A percentile compares a stretch with the other conserved stretches of the same genome.
These are phyloP conservation scores for Pterocles burchelli DNA, from an alignment of 2,113 vertebrate genomes.

Conservation along the genomic window DNA sequence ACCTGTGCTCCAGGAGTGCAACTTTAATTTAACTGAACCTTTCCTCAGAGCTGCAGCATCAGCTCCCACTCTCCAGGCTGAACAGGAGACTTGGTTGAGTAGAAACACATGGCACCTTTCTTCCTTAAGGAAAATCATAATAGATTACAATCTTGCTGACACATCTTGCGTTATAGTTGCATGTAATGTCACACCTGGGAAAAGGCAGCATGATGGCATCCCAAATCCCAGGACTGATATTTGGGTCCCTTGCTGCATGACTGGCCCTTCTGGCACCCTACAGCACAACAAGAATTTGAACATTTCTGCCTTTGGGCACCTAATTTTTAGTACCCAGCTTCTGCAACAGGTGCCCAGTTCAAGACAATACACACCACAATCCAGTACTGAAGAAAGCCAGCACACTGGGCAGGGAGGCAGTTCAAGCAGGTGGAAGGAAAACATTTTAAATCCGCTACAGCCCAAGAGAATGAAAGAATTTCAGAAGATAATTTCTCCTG, in stretches of 20 bases:
- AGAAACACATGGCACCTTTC: background rate
- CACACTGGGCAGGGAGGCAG: background rate
- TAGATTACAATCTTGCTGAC: background rate
- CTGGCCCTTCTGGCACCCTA: background rate
- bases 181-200: background rate
- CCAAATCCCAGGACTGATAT: background rate
- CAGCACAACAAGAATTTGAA: background rate
- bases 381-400: no score
- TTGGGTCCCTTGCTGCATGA: background rate
- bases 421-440: background rate
- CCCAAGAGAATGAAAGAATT: background rate
- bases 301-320: background rate
- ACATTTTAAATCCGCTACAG: background rate
- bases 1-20: rapidly evolving
- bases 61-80: background rate
- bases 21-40: background rate
- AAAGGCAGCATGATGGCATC: background rate
- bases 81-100: background rate
- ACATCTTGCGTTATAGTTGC: background rate
- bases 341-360: background rate
- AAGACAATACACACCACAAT: background rate
- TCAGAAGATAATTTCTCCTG: background rate
- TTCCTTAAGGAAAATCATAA: background rate
- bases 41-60: background rate
- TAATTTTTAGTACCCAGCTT: background rate